Conservation (phyloP, 2,797 vertebrate genomes). For the Luscinia megarhynchos region DNA sequence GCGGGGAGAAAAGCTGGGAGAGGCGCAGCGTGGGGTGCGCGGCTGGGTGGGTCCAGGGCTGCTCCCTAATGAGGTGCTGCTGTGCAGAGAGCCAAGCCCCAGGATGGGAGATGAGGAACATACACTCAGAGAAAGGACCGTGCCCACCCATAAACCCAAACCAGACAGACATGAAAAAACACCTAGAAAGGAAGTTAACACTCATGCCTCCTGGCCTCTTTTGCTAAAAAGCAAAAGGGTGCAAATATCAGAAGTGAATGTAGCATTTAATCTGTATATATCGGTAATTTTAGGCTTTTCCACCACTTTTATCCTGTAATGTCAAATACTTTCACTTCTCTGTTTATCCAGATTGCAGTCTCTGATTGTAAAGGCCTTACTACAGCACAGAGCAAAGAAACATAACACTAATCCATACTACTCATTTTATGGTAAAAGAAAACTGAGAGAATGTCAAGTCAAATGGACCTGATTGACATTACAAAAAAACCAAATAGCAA, state of each 20-base stretch:
- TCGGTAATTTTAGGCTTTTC: not conserved
- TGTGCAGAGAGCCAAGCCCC: not conserved
- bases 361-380: not conserved
- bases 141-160: not conserved
- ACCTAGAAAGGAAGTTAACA: not conserved
- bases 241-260: not conserved
- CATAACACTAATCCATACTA: not conserved
- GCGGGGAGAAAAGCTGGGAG: not conserved
- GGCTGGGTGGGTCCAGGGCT: not conserved
- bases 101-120: not conserved
- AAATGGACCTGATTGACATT: not conserved
- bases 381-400: not conserved
- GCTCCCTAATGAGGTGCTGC: not conserved
- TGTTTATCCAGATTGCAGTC: not conserved
- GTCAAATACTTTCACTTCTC: not conserved
- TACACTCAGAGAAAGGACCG: accelerated
- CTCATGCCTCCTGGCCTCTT: not conserved
- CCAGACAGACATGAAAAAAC: not conserved
- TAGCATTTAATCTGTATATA: not conserved
- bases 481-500: not conserved
- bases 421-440: not conserved
- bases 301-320: not conserved
- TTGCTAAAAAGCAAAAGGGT: not conserved
- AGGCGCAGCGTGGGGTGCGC: accelerated
- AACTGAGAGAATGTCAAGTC: not conserved